phyloP scores from a whole-genome alignment of 2,797 vertebrate species.

The Vultur gryphus region DNA sequence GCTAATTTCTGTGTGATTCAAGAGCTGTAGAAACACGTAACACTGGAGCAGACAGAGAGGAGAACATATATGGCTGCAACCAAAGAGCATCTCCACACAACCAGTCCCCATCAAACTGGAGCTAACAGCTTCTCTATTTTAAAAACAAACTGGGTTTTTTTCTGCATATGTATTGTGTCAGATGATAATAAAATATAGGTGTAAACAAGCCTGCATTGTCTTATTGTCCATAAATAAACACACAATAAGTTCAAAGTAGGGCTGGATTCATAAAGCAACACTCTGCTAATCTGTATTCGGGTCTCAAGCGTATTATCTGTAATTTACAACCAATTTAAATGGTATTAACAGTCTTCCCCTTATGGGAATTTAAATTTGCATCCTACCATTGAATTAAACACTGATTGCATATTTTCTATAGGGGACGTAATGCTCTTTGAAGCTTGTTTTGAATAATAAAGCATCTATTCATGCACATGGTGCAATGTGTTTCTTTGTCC shows the following conservation, averaged over 20 bases:
- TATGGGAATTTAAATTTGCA: slow-evolving; percentile 83
- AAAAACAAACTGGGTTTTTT: slow-evolving; percentile 42
- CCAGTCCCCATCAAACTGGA: neutral
- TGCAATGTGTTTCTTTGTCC: slow-evolving; percentile 74
- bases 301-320: slow-evolving; percentile 80
- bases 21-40: neutral
- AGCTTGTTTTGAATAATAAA: slow-evolving; percentile 81
- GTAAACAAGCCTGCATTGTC: slow-evolving; percentile 63
- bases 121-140: slow-evolving; percentile 9
- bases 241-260: slow-evolving; percentile 66
- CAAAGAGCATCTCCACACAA: neutral
- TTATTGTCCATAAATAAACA: slow-evolving; percentile 71
- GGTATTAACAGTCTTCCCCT: slow-evolving; percentile 78
- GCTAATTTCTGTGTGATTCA: neutral
- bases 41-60: neutral
- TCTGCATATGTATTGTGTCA: slow-evolving; percentile 1
- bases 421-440: slow-evolving; percentile 73
- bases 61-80: slow-evolving; percentile 17
- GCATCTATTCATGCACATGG: slow-evolving; percentile 71
- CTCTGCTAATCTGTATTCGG: slow-evolving; percentile 77
- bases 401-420: slow-evolving; percentile 80
- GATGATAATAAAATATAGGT: slow-evolving; percentile 55
- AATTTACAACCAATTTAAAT: slow-evolving; percentile 85
- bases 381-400: slow-evolving; percentile 80
- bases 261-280: slow-evolving; percentile 72